Base-by-base conservation (phyloP, 1,140 invertebrate genomes). In the Carcinoscorpius rotundicauda region DNA sequence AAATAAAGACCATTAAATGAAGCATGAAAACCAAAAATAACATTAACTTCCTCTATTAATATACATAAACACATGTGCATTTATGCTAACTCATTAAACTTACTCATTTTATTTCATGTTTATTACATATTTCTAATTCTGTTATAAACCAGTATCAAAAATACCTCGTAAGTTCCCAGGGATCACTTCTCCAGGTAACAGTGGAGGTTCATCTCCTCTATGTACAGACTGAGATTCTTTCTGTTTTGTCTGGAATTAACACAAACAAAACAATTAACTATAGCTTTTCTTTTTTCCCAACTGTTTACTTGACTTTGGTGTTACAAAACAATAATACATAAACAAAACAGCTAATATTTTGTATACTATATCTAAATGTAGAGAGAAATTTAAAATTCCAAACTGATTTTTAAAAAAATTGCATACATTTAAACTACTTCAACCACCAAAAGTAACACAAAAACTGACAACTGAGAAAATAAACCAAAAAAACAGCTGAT, bases 151-250 rank as follows among this genome's bases (percentile, higher is more conserved):
- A 62, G 5, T 65, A 10, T 49, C 29, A 55, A n/a, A 63, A 4
- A 51, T 64, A 63, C 63, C 64, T 63, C 64, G 62, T 51, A 68
- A 66, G 48, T 68, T 83, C 60, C 88, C 89, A 75, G 88, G 87
- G 29, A 93, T 83, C 72, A 86, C 85, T 79, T 97, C 93, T 51
- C 92, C 93, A 60, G 85, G 84, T 60, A 94, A 76, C 52, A 95
- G 80, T 29, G 89, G 87, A 64, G 88, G 87, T 73, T 93, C 90
- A 69, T 89, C 81, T 63, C 62, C 64, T 53, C 66, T 55, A 71
- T 72, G 61, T 66, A 68, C 66, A 29, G 29, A 29, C 70, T 63
- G n/a, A 67, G 67, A 8, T 65, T 69, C 59, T 53, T 62, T 56
- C 59, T 68, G 51, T 65, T 64, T 52, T 9, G 11, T 8, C 55